Percentiles rank a stretch among this genome's conserved stretches.
Conservation (phyloP, 2,113 vertebrate genomes). For the Ceyx melanurus region DNA sequence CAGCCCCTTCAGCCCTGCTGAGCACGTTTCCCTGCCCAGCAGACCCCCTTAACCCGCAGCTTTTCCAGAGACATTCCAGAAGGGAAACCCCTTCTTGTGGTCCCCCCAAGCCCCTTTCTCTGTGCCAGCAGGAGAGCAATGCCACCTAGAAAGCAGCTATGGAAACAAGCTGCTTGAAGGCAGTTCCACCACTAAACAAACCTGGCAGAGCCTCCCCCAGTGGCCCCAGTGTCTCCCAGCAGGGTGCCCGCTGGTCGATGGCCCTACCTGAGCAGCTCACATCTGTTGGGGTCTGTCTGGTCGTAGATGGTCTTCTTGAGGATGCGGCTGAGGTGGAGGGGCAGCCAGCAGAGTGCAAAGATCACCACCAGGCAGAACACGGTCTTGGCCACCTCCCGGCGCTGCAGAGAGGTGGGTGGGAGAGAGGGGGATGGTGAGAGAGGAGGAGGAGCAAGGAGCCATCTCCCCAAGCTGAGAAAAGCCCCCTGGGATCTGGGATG, state of each 20-base stretch:
- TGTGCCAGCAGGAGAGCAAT: not conserved
- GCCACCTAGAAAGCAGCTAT: too few species aligned
- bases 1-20: not conserved
- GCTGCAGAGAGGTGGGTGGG: conserved; percentile 48
- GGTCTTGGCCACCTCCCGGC: conserved; percentile 90
- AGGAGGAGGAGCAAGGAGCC: not conserved
- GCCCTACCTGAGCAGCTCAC: conserved; percentile 87
- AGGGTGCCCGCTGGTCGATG: rapidly evolving
- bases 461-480: not conserved
- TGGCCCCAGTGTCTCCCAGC: not conserved
- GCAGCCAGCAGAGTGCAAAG: conserved; percentile 91
- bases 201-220: not conserved
- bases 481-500: not conserved
- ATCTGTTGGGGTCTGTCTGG: conserved; percentile 82
- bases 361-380: conserved; percentile 92
- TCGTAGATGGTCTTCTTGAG: conserved; percentile 89
- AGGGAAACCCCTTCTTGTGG: rapidly evolving
- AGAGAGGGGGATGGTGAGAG: not conserved
- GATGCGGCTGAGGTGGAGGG: conserved; percentile 90
- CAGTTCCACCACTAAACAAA: too few species aligned
- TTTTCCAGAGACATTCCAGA: not conserved
- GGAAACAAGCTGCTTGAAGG: not conserved
- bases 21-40: not conserved
- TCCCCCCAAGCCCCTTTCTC: not conserved
- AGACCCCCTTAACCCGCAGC: not conserved